Percentiles rank a stretch among this genome's conserved stretches.
Conservation (phyloP, 2,888 invertebrate genomes). For the Epirrhoe tristata region DNA sequence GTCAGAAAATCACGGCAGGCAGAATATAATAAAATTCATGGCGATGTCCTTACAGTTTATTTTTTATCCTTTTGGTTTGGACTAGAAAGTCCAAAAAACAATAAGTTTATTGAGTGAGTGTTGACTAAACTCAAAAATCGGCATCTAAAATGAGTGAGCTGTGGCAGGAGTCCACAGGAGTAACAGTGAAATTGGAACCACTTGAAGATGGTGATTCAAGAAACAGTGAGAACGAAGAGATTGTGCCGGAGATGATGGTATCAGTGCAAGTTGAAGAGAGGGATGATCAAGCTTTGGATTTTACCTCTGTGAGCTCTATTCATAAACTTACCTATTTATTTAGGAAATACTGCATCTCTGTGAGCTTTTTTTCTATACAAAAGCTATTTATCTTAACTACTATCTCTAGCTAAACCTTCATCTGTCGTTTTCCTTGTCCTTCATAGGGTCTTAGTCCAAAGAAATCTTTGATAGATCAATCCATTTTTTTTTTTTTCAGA, state of each 20-base stretch:
- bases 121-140: neutral
- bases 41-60: neutral
- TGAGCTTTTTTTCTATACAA: too few relatives aligned
- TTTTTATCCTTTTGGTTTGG: neutral
- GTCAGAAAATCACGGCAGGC: neutral
- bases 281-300: conserved; percentile 15
- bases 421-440: too few relatives aligned
- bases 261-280: conserved; percentile 54
- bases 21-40: neutral
- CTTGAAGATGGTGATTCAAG: neutral
- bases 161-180: neutral
- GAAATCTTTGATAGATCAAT: too few relatives aligned
- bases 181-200: neutral
- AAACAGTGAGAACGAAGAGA: conserved; percentile 12
- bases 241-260: conserved; percentile 39
- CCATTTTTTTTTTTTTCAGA: too few relatives aligned
- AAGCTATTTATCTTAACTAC: too few relatives aligned
- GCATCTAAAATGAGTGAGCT: neutral
- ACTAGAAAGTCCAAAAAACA: neutral
- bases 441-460: too few relatives aligned
- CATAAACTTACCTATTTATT: neutral
- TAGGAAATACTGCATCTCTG: neutral
- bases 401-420: too few relatives aligned
- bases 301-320: conserved; percentile 8
- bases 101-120: neutral